Evolutionary conservation across 2,888 invertebrate species (phyloP), one percentile per base, ranked within the genome.

Genomic region (Pachycephus smyrnensis): DNA sequence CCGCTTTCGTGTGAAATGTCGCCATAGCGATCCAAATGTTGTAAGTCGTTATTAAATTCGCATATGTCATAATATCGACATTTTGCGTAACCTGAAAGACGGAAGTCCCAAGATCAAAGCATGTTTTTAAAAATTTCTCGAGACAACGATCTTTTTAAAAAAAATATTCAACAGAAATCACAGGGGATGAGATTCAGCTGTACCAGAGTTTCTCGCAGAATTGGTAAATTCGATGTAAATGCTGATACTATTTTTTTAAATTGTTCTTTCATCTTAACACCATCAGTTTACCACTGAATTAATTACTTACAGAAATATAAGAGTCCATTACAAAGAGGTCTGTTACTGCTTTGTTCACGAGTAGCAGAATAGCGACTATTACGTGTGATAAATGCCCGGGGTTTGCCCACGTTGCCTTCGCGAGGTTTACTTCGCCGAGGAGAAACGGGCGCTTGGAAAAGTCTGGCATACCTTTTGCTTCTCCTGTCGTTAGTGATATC

Each of bases 401-500:
- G 82, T 85, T 82, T 92, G 91, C 82, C 85, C 89, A 77, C 90
- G 91, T 69, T 92, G 92, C 84, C 86, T 87, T 82, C 87, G 91
- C 86, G 88, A 89, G 83, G 91, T 92, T 82, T 91, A 88, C 84
- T 88, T 86, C 84, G 88, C 91, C 36, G 91, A 92, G 81, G 87
- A 89, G 80, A 90, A 88, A 85, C 82, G 88, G 77, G 91, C 90
- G 23, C 83, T 90, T 33, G 89, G 89, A 80, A 90, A 90, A 88
- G 89, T 90, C 75, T 92, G 91, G 91, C 92, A 92, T 77, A 85
- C 85, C 30, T 91, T 91, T 78, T 92, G 92, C 81, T 92, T 92
- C 81, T 90, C 91, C 76, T 92, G 91, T 84, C 86, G 91, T 92
- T 87, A 90, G 90, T 90, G 23, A 71, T 23, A 55, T 23, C 6